Conservation (phyloP, 53 echinoderm and acorn worm species). For the Glandiceps talaboti region DNA sequence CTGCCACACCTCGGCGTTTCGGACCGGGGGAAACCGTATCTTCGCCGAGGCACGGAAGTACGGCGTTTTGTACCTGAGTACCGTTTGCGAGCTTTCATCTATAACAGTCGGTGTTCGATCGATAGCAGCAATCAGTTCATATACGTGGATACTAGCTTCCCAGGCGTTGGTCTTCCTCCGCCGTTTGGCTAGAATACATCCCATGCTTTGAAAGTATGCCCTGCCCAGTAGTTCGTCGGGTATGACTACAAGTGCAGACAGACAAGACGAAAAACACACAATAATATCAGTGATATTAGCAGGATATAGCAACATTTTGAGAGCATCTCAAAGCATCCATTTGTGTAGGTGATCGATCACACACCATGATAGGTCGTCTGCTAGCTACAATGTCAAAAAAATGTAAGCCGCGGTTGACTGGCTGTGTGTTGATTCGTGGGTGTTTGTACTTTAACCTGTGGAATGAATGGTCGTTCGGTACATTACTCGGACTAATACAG, state of each 20-base stretch:
- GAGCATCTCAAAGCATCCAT: no score
- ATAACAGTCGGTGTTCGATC: constrained; percentile 87
- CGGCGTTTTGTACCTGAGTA: constrained; percentile 92
- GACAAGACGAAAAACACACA: background rate
- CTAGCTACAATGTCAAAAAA: no score
- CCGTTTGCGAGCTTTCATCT: constrained; percentile 86
- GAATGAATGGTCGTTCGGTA: no score
- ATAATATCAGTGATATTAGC: background rate
- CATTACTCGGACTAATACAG: no score
- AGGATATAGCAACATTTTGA: background rate
- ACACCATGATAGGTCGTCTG: no score
- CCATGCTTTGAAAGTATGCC: constrained; percentile 34
- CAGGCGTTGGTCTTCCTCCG: constrained; percentile 77
- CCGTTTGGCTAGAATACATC: constrained; percentile 93
- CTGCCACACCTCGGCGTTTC: constrained; percentile 80
- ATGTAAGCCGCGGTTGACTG: no score
- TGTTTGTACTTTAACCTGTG: no score
- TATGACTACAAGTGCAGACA: background rate
- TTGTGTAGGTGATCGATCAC: no score
- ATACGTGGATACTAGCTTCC: constrained; percentile 91
- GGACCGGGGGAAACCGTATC: constrained; percentile 88
- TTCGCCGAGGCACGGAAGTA: constrained; percentile 89
- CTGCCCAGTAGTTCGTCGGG: background rate
- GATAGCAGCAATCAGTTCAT: constrained; percentile 85
- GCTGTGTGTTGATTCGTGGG: no score